Base-by-base conservation (phyloP, 2,888 invertebrate species). In the Ecliptopera silaceata region DNA sequence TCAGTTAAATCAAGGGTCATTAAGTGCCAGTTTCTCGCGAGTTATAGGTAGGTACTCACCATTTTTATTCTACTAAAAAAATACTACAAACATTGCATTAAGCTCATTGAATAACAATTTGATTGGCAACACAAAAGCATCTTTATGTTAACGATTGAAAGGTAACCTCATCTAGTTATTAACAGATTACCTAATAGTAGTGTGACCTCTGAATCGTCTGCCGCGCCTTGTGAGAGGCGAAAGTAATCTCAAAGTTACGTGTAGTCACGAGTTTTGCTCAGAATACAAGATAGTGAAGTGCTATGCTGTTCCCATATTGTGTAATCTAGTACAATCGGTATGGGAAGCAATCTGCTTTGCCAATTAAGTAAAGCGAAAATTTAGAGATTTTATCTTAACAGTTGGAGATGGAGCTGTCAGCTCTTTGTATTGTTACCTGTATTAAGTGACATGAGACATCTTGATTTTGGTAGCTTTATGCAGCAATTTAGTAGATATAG, bases 141-240 rank as follows among this genome's bases (percentile, higher is more conserved):
- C n/a, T 29, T 31, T 31, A n/a, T 31, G 31, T 31, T 36, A 10
- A 15, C 36, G 8, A 13, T 42, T 34, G 41, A 20, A 32, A 45
- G 41, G 39, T 56, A 39, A 48, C 39, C 36, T 41, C 43, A 11
- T 42, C 47, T 42, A 34, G 42, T 59, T 53, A 62, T 61, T 44
- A 46, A 18, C 48, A 13, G 56, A 61, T 61, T 63, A 65, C 38
- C 54, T 61, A 65, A 63, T 62, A 55, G 48, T 42, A 53, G 49
- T 62, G 65, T 68, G 70, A 68, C 69, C 70, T 69, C 59, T 62
- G 69, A 60, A 66, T 68, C 77, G 73, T 81, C 75, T 75, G 77
- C 77, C 72, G 49, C 66, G 64, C 68, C 68, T 66, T 49, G 59
- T 77, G 77, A 84, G 79, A 79, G 81, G 83, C 71, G 84, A 86